phyloP scores from a whole-genome alignment of 1,140 invertebrate genomes.

The Nasonia longicornis region DNA sequence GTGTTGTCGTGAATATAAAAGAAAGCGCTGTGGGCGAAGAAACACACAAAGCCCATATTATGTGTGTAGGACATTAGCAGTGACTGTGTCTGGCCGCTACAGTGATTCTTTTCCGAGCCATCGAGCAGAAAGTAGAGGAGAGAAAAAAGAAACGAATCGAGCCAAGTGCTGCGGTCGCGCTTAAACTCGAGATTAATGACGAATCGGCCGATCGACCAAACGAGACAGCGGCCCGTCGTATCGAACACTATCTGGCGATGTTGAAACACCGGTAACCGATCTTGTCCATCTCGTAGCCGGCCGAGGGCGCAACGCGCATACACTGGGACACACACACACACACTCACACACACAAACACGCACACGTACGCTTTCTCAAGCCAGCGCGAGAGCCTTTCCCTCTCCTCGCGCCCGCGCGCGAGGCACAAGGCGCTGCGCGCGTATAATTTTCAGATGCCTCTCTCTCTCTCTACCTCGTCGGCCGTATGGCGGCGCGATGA shows the following conservation, averaged over 20 bases:
- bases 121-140: not conserved
- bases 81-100: not conserved
- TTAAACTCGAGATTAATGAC: conserved; percentile 59
- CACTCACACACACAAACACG: too few relatives aligned
- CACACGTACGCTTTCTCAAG: not conserved
- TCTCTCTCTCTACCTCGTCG: conserved; percentile 53
- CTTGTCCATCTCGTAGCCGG: conserved; percentile 63
- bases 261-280: conserved; percentile 65
- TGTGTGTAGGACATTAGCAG: not conserved
- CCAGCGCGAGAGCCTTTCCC: not conserved
- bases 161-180: conserved; percentile 46
- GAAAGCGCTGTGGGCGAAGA: not conserved
- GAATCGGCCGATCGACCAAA: conserved; percentile 61
- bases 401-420: not conserved
- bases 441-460: conserved; percentile 56
- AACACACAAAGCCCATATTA: not conserved
- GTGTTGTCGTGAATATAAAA: not conserved
- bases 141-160: conserved; percentile 2
- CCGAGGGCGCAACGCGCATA: not conserved
- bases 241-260: conserved; percentile 63
- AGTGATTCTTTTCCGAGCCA: conserved; percentile 8
- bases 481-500: conserved; percentile 67
- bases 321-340: not conserved
- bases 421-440: conserved; percentile 34
- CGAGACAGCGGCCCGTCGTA: conserved; percentile 61